Conservation (phyloP, 2,113 vertebrate species). For the Cygnus atratus region DNA sequence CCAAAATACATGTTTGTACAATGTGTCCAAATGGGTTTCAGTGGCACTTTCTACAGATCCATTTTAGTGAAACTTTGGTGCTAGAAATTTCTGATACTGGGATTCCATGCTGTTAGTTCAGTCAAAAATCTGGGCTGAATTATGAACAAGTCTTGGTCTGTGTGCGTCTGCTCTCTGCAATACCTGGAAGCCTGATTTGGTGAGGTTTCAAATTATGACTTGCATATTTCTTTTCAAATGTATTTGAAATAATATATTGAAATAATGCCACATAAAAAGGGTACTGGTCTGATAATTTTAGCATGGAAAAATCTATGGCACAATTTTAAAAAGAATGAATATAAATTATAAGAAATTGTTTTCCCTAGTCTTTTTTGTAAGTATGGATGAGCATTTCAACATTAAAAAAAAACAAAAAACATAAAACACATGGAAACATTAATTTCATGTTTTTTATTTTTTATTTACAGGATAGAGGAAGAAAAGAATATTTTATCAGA, state of each 20-base stretch:
- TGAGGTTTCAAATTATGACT: not conserved
- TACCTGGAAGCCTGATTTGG: not conserved
- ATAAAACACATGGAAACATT: not conserved
- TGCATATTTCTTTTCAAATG: not conserved
- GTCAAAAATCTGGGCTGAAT: not conserved
- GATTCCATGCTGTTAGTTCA: not conserved
- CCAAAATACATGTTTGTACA: not conserved
- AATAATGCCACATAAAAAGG: not conserved
- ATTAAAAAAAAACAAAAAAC: not conserved
- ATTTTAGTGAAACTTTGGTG: not conserved
- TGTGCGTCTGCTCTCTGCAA: not conserved
- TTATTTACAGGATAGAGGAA: slow-evolving; percentile 86
- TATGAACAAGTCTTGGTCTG: not conserved
- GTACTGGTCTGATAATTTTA: not conserved
- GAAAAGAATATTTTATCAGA: slow-evolving; percentile 79
- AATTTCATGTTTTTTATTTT: not conserved
- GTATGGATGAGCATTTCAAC: not conserved
- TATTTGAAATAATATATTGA: not conserved
- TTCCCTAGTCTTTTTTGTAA: not conserved
- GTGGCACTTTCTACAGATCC: not conserved
- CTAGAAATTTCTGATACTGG: not conserved
- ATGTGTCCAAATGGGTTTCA: not conserved
- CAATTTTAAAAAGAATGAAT: not conserved
- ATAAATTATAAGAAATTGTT: not conserved
- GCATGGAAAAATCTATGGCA: not conserved